Base-by-base conservation (phyloP, 2,113 vertebrate genomes). In the Sterrhoptilus dennistouni region DNA sequence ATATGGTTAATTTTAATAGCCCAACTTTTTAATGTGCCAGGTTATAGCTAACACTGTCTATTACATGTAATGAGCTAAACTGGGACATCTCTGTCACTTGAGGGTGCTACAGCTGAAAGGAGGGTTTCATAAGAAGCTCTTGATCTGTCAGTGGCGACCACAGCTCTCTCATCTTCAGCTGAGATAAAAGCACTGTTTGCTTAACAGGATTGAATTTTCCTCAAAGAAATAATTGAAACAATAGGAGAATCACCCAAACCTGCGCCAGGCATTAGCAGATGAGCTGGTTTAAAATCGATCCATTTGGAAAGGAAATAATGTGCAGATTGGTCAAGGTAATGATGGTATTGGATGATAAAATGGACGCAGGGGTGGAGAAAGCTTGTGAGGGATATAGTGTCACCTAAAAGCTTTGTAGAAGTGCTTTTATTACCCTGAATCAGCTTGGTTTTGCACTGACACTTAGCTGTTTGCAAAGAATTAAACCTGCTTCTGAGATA, bases 361-460 rank as follows among this genome's bases (percentile, higher is more conserved):
- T 80, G 90, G 88, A 89, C 1, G 3, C 76, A 76, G 61, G 61
- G 77, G 40, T 87, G 90, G 86, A 83, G 92, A 92, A 83, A 71
- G 88, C 95, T 94, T 79, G 90, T 54, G 44, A 87, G 86, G 87
- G 97, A 90, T 93, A 56, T 35, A 52, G 49, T 82, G n/a, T 91
- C 91, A 79, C 93, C 93, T 93, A 84, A 94, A 80, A 95, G 78
- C 60, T 88, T 76, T 74, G 70, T 72, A 89, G 50, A 85, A 57
- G 75, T 93, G 92, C 96, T 96, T 94, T 96, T 96, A 96, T 96
- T 96, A 96, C 93, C 80, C 93, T 86, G 86, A 94, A 78, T 97
- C 88, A 83, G 93, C 64, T 95, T 95, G 88, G 80, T 93, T 89
- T 93, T 72, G 65, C 66, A 75, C 86, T 81, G 57, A 61, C 92